Base-by-base conservation (phyloP, 2,888 invertebrate genomes). In the Drosophila lacicola region DNA sequence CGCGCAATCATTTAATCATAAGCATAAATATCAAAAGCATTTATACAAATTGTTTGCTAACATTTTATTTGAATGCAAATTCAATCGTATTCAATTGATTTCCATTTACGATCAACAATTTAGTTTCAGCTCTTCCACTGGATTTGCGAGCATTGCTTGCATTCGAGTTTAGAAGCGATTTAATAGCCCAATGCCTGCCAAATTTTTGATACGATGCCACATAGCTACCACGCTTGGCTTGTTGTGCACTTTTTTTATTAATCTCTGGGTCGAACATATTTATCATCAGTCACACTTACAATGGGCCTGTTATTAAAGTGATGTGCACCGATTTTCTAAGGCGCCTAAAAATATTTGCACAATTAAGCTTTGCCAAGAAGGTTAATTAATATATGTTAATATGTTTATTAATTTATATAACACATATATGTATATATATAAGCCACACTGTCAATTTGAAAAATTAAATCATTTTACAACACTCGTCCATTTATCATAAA, bases 121-220 rank as follows among this genome's bases (percentile, higher is more conserved):
- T 57, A 37, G 29, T 46, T 14, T 51, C 8, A 57, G n/a, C 19
- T 37, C 49, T 55, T 50, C 25, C 17, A 34, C n/a, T 53, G 47
- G 50, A 67, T 76, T 82, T 69, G 64, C 61, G 53, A 44, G 60
- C 70, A 72, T 65, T 53, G 68, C 56, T 45, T 29, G 63, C 42
- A 10, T 68, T 62, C 45, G 33, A 50, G 70, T 70, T 78, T 82
- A 62, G 56, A 63, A 56, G 58, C 66, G 36, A 46, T 65, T 80
- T 79, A 77, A 61, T 65, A 61, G 66, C 62, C 33, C 34, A 49
- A 53, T 57, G 56, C 44, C 47, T 64, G 56, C 21, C 54, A 70
- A 82, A 75, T 70, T 44, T 77, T 80, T 85, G 81, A 78, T 74
- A 62, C 70, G 71, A 25, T 81, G 79, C 79, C 72, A 72, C 68